Evolutionary conservation across 2,888 invertebrate genomes (phyloP), one percentile per base, ranked within the genome.

Genomic region (Epinotia brunnichana): DNA sequence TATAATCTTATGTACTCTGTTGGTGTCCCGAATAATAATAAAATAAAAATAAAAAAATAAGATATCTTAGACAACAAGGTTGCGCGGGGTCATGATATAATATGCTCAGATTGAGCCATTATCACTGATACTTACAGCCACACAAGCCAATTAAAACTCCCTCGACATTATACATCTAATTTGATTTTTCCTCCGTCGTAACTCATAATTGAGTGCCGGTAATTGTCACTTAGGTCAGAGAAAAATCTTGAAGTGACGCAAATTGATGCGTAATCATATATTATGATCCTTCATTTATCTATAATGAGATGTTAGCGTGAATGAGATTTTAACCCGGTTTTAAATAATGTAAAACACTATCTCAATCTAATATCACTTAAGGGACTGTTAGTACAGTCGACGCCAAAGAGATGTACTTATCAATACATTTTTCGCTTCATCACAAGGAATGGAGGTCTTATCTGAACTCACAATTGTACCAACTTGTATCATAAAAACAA

Each of bases 121-220:
- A 71, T 21, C 39, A 15, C 17, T 17, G 17, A 21, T 70, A 51
- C 44, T 53, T 53, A 15, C 54, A 67, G 41, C 59, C 51, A 68
- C 4, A 48, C 51, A 29, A 5, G 29, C 29, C 60, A 51, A 61
- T 71, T 60, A 67, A 61, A 61, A 41, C 54, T 54, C 62, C 66
- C 66, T 53, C 17, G 66, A 54, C 54, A 71, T 71, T 54, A 71
- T 67, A 71, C 66, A 39, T 17, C 17, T 71, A 54, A 66, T 68
- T 57, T 9, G 54, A 66, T 41, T 56, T 56, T 66, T 66, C 56
- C 66, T 64, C n/a, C n/a, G 7, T 48, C n/a, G 5, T n/a, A 48
- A 15, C 48, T 48, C n/a, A 15, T 63, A 29, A 51, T 66, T 21
- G 66, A 66, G 66, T 59, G 48, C 4, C 39, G 13, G 39, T 69